phyloP scores from a whole-genome alignment of 2,888 invertebrate species.

The Sinotaia quadrata region DNA sequence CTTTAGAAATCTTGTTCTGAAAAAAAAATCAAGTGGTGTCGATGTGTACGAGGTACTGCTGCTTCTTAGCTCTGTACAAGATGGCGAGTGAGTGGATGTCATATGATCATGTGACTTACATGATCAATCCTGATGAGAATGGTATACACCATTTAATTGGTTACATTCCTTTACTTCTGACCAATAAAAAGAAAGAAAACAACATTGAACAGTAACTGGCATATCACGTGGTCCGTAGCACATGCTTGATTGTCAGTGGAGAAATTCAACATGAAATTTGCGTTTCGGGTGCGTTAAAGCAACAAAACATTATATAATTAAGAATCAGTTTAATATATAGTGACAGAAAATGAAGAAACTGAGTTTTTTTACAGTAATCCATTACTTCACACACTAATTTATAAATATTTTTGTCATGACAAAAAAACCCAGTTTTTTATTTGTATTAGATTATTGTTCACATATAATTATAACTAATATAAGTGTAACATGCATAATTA shows the following conservation, averaged over 20 bases:
- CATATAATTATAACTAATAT: no score
- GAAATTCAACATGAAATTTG: constrained; percentile 41
- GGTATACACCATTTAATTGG: constrained; percentile 37
- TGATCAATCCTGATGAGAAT: neutral
- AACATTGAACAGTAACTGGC: neutral
- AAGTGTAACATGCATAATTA: no score
- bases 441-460: no score
- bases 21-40: neutral
- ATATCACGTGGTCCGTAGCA: constrained; percentile 26
- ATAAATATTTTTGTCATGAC: no score
- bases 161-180: neutral
- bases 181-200: constrained; percentile 35
- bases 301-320: no score
- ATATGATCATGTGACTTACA: constrained; percentile 40
- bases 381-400: no score
- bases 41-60: constrained; percentile 6
- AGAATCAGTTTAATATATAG: no score
- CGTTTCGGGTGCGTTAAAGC: constrained; percentile 40
- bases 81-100: constrained; percentile 38
- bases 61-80: constrained; percentile 16
- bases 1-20: neutral
- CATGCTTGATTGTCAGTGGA: constrained; percentile 15
- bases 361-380: no score
- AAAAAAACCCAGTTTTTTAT: no score
- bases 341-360: no score